A percentile compares a stretch with the other conserved stretches of the same genome.
Evolutionary conservation across 1,140 invertebrate species (phyloP).

Genomic region (Babylonia areolata): DNA sequence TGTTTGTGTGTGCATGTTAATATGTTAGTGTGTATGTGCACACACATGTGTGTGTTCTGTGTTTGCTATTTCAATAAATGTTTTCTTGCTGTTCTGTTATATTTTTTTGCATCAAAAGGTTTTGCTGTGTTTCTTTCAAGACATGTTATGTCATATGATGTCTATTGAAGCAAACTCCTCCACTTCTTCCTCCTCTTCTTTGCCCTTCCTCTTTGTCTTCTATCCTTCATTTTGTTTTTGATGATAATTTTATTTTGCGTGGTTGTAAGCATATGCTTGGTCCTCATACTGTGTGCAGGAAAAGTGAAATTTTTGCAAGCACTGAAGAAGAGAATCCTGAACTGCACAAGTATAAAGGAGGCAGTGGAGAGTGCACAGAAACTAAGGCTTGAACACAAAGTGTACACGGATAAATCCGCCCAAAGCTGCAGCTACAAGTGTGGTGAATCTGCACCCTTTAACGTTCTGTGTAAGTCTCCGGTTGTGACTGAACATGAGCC

Average conservation of each 20-base stretch:
- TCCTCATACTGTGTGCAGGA: not conserved
- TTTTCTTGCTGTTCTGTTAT: too few relatives aligned
- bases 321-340: slow-evolving; percentile 24
- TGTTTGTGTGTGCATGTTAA: not conserved
- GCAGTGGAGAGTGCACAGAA: not conserved
- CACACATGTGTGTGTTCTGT: too few relatives aligned
- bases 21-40: too few relatives aligned
- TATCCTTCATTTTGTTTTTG: too few relatives aligned
- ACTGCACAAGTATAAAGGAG: not conserved
- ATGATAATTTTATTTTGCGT: not conserved
- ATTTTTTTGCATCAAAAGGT: too few relatives aligned
- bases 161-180: too few relatives aligned
- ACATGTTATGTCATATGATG: too few relatives aligned
- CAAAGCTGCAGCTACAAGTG: not conserved
- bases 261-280: not conserved
- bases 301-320: slow-evolving; percentile 24
- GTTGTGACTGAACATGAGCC: not conserved
- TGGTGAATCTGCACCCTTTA: not conserved
- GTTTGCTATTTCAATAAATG: too few relatives aligned
- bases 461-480: not conserved
- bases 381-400: not conserved
- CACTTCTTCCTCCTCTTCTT: too few relatives aligned
- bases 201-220: too few relatives aligned
- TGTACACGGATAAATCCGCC: not conserved
- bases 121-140: too few relatives aligned